Evolutionary conservation across 2,113 vertebrate species (phyloP), one percentile per base, ranked within the genome.

Genomic region (Caloenas nicobarica): DNA sequence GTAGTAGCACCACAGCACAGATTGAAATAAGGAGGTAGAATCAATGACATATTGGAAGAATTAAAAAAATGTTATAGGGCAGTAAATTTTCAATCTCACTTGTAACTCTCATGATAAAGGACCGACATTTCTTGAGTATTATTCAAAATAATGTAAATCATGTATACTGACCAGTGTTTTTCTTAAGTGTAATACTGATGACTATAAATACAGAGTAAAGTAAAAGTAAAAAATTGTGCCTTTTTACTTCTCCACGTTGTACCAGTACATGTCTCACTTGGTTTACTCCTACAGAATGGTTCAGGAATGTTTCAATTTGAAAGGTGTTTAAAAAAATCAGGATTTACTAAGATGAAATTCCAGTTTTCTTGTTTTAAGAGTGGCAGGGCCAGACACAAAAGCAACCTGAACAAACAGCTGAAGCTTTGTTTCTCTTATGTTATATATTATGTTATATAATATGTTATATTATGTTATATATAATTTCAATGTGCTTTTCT

Each of bases 241-340:
- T 3, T 50, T 61, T 88, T 81, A 18, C 44, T 76, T 51, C 50
- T 7, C 9, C 22, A 60, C 7, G 18, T 64, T 86, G 40, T 44
- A 42, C 4, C 14, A 60, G 16, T 51, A 24, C 18, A 90, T 51
- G 44, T 82, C 29, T 68, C 22, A 81, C 7, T 60, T 94, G 19
- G 36, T 91, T 91, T 91, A 69, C 42, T 51, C 54, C 33, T 44
- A 25, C 18, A 96, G 51, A 94, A 34, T 36, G 29, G 38, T 50
- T 93, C 70, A 95, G n/a, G 8, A n/a, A 6, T 88, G 34, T 87
- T 97, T 93, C 56, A 86, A 79, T 78, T 80, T 96, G 64, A 88
- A 96, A 94, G 19, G n/a, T 86, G 13, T 66, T 95, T 95, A 84
- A 93, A n/a, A 11, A 64, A 82, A 86, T 21, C 31, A 89, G 72